phyloP scores from a whole-genome alignment of 2,113 vertebrate species.

The Pogona vitticeps region DNA sequence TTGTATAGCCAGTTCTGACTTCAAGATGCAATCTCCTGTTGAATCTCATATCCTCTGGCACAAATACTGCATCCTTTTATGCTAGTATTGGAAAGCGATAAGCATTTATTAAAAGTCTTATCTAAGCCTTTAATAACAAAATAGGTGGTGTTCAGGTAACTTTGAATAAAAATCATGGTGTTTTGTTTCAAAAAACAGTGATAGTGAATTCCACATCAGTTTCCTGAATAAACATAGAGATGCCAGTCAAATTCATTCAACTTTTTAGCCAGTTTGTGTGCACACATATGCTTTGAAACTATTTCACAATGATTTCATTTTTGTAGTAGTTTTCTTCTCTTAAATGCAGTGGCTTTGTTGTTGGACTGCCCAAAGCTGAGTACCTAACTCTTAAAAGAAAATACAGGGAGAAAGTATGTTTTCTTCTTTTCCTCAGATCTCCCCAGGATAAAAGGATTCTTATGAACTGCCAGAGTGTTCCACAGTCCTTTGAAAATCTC shows the following conservation, averaged over 20 bases:
- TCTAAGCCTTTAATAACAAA: constrained; percentile 80
- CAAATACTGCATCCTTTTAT: constrained; percentile 64
- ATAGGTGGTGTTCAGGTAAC: constrained; percentile 61
- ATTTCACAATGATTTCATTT: background rate
- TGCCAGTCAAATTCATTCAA: background rate
- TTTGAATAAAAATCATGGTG: constrained; percentile 64
- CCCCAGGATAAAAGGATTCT: constrained; percentile 81
- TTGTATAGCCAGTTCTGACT: constrained; percentile 53
- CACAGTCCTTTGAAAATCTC: constrained; percentile 98
- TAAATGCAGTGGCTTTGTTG: background rate
- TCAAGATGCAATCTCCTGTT: constrained; percentile 74
- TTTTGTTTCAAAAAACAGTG: constrained; percentile 66
- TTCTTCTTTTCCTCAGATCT: constrained; percentile 72
- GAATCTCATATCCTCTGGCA: constrained; percentile 75
- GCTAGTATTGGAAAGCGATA: constrained; percentile 75
- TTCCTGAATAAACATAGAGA: background rate
- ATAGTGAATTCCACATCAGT: constrained; percentile 41
- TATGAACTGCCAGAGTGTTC: constrained; percentile 87
- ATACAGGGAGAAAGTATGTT: background rate
- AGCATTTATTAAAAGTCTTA: constrained; percentile 93
- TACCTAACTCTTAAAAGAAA: background rate
- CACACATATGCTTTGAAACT: background rate
- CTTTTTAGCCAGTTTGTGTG: background rate
- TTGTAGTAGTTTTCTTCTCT: background rate
- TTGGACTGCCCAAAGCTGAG: background rate